These are phyloP conservation scores for Eilema caniola DNA, from an alignment of 2,888 invertebrate genomes.

Conservation along the genomic window DNA sequence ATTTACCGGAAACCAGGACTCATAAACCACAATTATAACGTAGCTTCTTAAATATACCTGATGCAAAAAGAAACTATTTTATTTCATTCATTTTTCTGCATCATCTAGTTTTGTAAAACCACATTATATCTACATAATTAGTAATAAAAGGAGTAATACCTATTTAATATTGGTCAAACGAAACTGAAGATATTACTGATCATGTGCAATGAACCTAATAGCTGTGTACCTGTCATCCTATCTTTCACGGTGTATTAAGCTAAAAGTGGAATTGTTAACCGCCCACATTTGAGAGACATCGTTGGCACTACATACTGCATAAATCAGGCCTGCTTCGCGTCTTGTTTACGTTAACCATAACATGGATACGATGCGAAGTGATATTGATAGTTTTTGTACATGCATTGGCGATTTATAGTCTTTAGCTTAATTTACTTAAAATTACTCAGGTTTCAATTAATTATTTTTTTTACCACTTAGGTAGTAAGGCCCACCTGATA, in stretches of 20 bases:
- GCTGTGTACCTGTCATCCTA: conserved; percentile 51
- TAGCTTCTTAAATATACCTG: no score
- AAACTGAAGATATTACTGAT: conserved; percentile 3
- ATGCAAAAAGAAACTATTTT: no score
- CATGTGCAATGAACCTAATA: conserved; percentile 15
- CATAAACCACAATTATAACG: no score
- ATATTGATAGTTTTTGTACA: conserved; percentile 17
- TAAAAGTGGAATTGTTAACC: conserved; percentile 54
- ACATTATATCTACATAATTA: no score
- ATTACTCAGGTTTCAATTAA: background rate
- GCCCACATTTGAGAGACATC: conserved; percentile 64
- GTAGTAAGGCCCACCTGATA: no score
- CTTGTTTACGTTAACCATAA: conserved; percentile 68
- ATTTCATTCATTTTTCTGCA: no score
- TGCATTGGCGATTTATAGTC: conserved; percentile 1
- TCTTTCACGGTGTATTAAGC: conserved; percentile 55
- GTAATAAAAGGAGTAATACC: no score
- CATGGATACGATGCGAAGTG: conserved; percentile 55
- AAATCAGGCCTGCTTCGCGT: conserved; percentile 73
- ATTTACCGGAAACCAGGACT: no score
- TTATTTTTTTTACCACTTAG: no score
- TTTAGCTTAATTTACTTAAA: background rate
- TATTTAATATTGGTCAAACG: no score
- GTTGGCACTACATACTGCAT: conserved; percentile 66
- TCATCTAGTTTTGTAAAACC: no score